These are phyloP conservation scores for Hymenochirus boettgeri DNA, from an alignment of 2,113 vertebrate genomes.

Conservation along the genomic window DNA sequence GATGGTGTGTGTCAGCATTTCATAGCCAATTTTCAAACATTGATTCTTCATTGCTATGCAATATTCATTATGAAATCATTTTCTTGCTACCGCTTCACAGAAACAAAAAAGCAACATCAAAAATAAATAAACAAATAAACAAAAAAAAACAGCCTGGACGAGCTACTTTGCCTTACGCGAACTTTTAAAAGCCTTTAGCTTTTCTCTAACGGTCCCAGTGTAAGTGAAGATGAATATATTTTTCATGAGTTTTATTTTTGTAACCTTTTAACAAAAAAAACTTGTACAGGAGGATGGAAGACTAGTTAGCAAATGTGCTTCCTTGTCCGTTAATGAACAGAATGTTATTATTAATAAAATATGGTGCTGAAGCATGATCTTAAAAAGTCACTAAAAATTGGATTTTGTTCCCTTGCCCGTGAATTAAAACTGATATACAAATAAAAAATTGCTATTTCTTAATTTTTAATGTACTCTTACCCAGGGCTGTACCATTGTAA, in stretches of 20 bases:
- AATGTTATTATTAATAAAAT: too few relatives aligned
- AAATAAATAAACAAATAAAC: too few relatives aligned
- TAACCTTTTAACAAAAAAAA: neutral
- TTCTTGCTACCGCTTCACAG: neutral
- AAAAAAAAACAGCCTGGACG: neutral
- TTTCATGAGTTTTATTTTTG: neutral
- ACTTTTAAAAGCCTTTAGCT: neutral
- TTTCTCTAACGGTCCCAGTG: neutral
- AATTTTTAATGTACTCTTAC: too few relatives aligned
- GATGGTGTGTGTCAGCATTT: slow-evolving; percentile 4
- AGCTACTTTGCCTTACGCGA: neutral
- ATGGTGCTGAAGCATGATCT: too few relatives aligned
- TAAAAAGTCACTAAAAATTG: too few relatives aligned
- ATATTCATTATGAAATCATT: neutral
- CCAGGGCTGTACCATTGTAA: too few relatives aligned
- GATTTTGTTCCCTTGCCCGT: too few relatives aligned
- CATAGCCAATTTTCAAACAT: neutral
- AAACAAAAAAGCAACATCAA: neutral
- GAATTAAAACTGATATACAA: too few relatives aligned
- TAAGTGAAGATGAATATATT: neutral
- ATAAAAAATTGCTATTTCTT: too few relatives aligned
- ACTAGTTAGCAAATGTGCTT: too few relatives aligned
- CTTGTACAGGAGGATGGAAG: too few relatives aligned
- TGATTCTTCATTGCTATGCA: neutral
- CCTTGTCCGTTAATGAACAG: too few relatives aligned